Percentiles rank a stretch among this genome's conserved stretches.
Evolutionary conservation across 1,140 invertebrate species (phyloP).

Genomic region (Argopecten irradians): DNA sequence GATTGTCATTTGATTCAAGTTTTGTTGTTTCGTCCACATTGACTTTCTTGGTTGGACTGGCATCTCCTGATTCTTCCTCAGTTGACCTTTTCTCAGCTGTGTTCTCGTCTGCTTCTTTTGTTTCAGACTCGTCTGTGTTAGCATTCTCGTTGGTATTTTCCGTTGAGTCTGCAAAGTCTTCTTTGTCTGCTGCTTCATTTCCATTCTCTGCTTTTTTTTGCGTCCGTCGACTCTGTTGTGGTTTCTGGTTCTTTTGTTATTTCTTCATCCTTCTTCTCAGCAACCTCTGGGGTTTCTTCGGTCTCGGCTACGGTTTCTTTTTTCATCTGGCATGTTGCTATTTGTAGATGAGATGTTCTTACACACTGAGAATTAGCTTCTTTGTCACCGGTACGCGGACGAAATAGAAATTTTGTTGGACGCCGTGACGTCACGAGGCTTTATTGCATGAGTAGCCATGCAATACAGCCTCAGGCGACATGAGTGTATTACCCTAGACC

Average conservation of each 20-base stretch:
- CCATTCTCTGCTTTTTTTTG: slow-evolving; percentile 27
- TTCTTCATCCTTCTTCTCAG: slow-evolving; percentile 53
- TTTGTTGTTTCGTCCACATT: slow-evolving; percentile 54
- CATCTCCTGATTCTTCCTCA: slow-evolving; percentile 60
- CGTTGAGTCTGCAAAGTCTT: slow-evolving; percentile 48
- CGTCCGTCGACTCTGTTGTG: background rate
- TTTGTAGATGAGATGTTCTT: slow-evolving; percentile 28
- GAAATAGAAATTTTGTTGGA: no score
- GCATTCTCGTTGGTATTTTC: slow-evolving; percentile 62
- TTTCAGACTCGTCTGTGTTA: slow-evolving; percentile 40
- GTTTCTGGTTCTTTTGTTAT: slow-evolving; percentile 31
- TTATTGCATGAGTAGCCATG: no score
- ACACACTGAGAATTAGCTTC: slow-evolving; percentile 26
- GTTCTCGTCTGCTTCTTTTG: slow-evolving; percentile 43
- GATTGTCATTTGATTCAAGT: slow-evolving; percentile 40
- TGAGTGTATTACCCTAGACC: no score
- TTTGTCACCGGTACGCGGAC: slow-evolving; percentile 49
- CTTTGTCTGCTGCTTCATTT: slow-evolving; percentile 46
- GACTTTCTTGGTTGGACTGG: slow-evolving; percentile 63
- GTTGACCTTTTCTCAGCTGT: slow-evolving; percentile 58
- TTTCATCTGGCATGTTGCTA: slow-evolving; percentile 48
- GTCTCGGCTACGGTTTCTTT: slow-evolving; percentile 49
- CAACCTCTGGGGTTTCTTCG: slow-evolving; percentile 50
- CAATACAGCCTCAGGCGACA: no score
- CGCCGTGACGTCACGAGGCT: no score